Conservation (phyloP, 2,113 vertebrate species). For the Prunella himalayana region DNA sequence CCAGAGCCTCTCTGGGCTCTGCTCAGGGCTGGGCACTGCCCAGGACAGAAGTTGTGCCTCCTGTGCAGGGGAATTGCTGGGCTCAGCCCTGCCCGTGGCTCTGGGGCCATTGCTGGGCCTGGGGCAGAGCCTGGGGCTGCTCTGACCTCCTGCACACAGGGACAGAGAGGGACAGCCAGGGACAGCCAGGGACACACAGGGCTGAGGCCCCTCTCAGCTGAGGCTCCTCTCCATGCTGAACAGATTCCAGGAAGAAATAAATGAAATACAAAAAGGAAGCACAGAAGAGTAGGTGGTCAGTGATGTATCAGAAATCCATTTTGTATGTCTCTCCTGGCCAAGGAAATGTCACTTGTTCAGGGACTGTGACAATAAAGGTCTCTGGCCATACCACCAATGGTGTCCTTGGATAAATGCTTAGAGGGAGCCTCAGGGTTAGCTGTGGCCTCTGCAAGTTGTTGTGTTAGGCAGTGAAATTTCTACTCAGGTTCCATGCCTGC, state of each 20-base stretch:
- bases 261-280: background rate
- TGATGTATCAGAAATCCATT: background rate
- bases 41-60: background rate
- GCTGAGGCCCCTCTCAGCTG: background rate
- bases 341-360: background rate
- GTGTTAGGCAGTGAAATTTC: background rate
- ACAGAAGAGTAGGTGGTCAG: background rate
- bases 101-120: background rate
- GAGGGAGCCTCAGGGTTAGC: background rate
- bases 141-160: background rate
- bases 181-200: background rate
- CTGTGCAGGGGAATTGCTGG: background rate
- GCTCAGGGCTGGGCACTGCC: background rate
- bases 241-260: background rate
- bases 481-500: rapidly evolving
- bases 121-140: background rate
- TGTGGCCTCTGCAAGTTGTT: background rate
- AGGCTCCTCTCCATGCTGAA: background rate
- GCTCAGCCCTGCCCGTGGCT: background rate
- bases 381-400: background rate
- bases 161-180: background rate
- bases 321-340: background rate
- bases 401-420: background rate
- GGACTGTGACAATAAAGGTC: background rate
- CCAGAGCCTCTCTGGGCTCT: background rate